phyloP scores from a whole-genome alignment of 1,140 invertebrate species.

The Nasonia longicornis region DNA sequence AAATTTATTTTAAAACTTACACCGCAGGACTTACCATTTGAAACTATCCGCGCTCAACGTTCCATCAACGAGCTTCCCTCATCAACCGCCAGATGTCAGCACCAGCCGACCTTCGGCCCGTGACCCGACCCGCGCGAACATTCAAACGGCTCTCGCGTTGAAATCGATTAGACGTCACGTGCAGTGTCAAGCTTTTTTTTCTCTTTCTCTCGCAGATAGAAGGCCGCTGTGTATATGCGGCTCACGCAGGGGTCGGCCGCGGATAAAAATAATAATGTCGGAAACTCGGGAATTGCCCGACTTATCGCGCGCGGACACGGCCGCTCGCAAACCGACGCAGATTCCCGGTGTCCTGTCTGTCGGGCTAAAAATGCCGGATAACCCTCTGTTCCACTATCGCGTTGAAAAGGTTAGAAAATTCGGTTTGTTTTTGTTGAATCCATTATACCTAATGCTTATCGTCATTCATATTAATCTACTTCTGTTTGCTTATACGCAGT shows the following conservation, averaged over 20 bases:
- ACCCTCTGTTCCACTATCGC: neutral
- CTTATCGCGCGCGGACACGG: neutral
- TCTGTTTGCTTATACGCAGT: too few species aligned
- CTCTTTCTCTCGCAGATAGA: neutral
- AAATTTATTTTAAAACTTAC: too few species aligned
- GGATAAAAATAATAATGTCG: constrained; percentile 6
- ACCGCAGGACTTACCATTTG: neutral
- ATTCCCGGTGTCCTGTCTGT: neutral
- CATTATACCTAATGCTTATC: too few species aligned
- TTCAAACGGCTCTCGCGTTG: neutral
- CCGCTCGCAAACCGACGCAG: neutral
- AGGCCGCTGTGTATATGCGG: neutral
- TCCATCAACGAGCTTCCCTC: neutral
- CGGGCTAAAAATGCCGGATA: neutral
- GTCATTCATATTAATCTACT: too few species aligned
- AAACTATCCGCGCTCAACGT: neutral
- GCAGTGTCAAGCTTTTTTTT: neutral
- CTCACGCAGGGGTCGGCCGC: too few species aligned
- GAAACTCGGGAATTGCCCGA: neutral
- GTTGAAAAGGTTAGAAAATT: constrained; percentile 21
- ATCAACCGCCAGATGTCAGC: neutral
- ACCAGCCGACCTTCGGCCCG: neutral
- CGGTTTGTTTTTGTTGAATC: neutral
- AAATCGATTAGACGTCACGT: neutral
- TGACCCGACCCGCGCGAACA: neutral